Evolutionary conservation across 1,140 invertebrate genomes (phyloP).

Genomic region (Ostrea denselamellosa): DNA sequence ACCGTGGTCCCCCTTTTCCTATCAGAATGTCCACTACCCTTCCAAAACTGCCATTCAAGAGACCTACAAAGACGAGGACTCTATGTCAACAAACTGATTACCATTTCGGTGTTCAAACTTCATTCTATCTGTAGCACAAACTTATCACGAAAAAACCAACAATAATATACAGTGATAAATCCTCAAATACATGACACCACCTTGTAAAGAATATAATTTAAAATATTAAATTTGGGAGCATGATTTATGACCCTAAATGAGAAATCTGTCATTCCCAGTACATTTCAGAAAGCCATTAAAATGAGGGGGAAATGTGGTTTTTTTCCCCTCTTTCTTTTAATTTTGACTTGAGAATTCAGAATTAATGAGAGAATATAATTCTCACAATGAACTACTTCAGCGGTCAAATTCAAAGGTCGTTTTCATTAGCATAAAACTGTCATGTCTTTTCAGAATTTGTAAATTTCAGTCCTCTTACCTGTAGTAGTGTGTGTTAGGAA

Average conservation of each 20-base stretch:
- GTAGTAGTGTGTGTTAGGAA: conserved; percentile 17
- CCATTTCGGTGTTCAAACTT: neutral
- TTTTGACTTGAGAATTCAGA: neutral
- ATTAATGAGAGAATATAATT: neutral
- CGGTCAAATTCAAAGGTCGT: neutral
- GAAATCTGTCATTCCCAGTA: conserved; percentile 10
- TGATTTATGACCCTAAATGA: conserved; percentile 13
- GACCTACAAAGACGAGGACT: neutral
- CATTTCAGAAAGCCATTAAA: neutral
- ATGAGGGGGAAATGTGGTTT: neutral
- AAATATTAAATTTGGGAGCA: neutral
- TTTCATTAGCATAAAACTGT: conserved; percentile 33
- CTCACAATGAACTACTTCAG: neutral
- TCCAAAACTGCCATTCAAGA: neutral
- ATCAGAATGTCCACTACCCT: neutral
- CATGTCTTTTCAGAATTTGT: neutral
- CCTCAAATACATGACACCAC: neutral
- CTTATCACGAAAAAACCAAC: neutral
- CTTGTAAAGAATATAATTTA: conserved; percentile 9
- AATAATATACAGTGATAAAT: neutral
- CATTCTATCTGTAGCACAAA: conserved; percentile 16
- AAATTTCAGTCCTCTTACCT: conserved; percentile 37
- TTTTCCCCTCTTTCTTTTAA: neutral
- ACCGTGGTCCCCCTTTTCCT: neutral
- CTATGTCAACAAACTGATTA: neutral